Percentiles rank a stretch among this genome's conserved stretches.
These are phyloP conservation scores for Volucella zonaria DNA, from an alignment of 2,888 invertebrate species.

Conservation along the genomic window DNA sequence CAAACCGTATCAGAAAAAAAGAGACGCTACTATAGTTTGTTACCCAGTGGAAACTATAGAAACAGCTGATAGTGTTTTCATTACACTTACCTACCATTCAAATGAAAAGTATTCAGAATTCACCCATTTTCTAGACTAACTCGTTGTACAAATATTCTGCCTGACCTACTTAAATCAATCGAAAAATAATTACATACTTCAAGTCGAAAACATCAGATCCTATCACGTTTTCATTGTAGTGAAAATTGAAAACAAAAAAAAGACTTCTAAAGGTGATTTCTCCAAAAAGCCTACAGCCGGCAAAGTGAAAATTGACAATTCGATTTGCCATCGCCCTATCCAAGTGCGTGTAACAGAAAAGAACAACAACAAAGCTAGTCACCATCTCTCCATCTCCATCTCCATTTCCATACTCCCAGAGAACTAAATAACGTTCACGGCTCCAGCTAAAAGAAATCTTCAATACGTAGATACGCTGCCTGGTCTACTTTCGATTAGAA, in stretches of 20 bases:
- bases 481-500: conserved; percentile 24
- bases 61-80: conserved; percentile 34
- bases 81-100: not conserved
- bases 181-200: conserved; percentile 1
- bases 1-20: not conserved
- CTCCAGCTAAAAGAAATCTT: too few species aligned
- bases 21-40: not conserved
- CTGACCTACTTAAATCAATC: not conserved
- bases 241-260: not conserved
- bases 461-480: not conserved
- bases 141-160: conserved; percentile 26
- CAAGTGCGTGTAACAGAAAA: conserved; percentile 36
- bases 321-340: not conserved
- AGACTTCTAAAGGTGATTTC: conserved; percentile 21
- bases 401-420: conserved; percentile 19
- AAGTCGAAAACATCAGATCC: conserved; percentile 17
- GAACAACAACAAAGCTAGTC: conserved; percentile 33
- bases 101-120: not conserved
- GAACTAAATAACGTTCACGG: conserved; percentile 38
- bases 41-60: not conserved
- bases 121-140: not conserved
- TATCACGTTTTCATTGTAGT: conserved; percentile 10
- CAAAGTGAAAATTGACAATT: conserved; percentile 31
- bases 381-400: conserved; percentile 18
- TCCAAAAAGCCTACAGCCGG: conserved; percentile 42